Evolutionary conservation across 2,113 vertebrate species (phyloP).

Genomic region (Struthidea cinerea): DNA sequence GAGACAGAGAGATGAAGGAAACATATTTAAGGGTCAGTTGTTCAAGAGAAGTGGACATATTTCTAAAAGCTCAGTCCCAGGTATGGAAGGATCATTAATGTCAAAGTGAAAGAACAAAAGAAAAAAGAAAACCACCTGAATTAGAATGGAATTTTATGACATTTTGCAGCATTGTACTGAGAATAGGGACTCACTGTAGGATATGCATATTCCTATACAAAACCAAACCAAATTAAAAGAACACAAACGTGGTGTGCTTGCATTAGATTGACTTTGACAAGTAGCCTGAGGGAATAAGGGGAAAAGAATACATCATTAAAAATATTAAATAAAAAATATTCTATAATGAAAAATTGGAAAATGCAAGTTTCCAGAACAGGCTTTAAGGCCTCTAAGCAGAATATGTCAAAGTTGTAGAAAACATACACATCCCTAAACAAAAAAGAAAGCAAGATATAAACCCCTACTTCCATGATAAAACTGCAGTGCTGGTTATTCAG

Average conservation of each 20-base stretch:
- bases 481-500: not conserved
- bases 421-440: not conserved
- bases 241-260: not conserved
- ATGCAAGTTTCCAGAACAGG: not conserved
- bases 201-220: not conserved
- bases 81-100: not conserved
- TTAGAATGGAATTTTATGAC: not conserved
- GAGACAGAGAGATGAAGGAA: not conserved
- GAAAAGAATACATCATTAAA: not conserved
- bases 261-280: not conserved
- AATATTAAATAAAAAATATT: not conserved
- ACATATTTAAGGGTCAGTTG: not conserved
- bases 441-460: not conserved
- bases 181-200: not conserved
- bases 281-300: not conserved
- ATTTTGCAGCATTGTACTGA: not conserved
- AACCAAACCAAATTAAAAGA: not conserved
- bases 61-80: not conserved
- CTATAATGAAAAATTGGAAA: not conserved
- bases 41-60: not conserved
- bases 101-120: not conserved
- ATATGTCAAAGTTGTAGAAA: not conserved
- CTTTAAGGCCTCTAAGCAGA: not conserved
- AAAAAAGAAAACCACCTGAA: rapidly evolving
- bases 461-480: not conserved